Base-by-base conservation (phyloP, 2,888 invertebrate genomes). In the Micoletzkya japonica region DNA sequence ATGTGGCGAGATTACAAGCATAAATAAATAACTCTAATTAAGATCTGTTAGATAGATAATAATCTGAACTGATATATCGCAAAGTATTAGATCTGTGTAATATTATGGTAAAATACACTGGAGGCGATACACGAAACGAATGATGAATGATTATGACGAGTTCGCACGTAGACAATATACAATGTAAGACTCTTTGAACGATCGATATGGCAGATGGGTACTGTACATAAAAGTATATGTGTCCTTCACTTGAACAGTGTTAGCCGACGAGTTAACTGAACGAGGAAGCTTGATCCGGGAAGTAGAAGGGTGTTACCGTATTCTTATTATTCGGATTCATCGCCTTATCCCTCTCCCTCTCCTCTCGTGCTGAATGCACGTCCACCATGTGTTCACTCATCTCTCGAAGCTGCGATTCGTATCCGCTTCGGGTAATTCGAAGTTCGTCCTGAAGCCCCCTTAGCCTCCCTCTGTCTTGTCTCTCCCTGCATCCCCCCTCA, bases 381-480 rank as follows among this genome's bases (percentile, higher is more conserved):
- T 90, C 90, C 26, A 91, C 91, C 80, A 92, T 87, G 87, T 92
- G 91, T 81, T 92, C 91, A 77, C 91, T 91, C 90, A 92, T 91
- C 72, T 90, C 90, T 81, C 90, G 90, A 68, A 92, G 87, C 85
- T 92, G 92, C 39, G 88, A 87, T 85, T 91, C 91, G 89, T 93
- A 89, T 89, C 87, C 88, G 49, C 86, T 83, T 36, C 88, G 89
- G 2, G 90, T 90, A n/a, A 89, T 89, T 74, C 89, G 88, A 59
- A 92, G 87, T 85, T 91, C 91, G 85, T 92, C 92, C 86, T 90
- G 88, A 24, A 80, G 49, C 4, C 2, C 20, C 24, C 6, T 56
- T 7, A n/a, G 6, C 14, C 4, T 28, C 56, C 10, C 30, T 6
- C 17, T 17, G 4, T 56, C 26, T 56, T 4, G 26, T 4, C 14